phyloP scores from a whole-genome alignment of 2,888 invertebrate genomes.

The Morpho helenor region DNA sequence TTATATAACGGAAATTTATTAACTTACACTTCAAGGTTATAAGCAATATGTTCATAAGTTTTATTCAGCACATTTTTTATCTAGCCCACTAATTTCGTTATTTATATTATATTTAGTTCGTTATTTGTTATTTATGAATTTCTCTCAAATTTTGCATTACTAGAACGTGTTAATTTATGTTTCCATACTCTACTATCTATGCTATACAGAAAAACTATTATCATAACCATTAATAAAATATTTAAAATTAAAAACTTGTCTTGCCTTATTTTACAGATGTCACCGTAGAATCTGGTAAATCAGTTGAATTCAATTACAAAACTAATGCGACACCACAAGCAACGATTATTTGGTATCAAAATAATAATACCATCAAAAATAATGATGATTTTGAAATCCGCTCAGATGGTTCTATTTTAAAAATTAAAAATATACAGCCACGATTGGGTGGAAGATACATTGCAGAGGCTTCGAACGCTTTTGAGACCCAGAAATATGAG shows the following conservation, averaged over 20 bases:
- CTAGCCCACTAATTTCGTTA: too few relatives aligned
- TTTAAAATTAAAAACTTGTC: background rate
- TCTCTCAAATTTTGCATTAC: too few relatives aligned
- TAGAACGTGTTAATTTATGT: too few relatives aligned
- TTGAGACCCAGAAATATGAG: constrained; percentile 22
- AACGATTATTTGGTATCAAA: constrained; percentile 36
- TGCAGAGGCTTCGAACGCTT: constrained; percentile 37
- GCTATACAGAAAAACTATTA: too few relatives aligned
- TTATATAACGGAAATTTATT: background rate
- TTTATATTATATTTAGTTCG: too few relatives aligned
- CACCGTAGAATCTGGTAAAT: constrained; percentile 33
- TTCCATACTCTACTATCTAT: too few relatives aligned
- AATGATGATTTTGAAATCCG: constrained; percentile 30
- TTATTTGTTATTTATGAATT: too few relatives aligned
- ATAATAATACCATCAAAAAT: constrained; percentile 25
- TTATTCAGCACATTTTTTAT: too few relatives aligned
- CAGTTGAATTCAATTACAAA: constrained; percentile 34
- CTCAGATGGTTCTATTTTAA: constrained; percentile 32
- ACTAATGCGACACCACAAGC: constrained; percentile 40
- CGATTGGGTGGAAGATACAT: constrained; percentile 32
- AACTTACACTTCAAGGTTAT: too few relatives aligned
- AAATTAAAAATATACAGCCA: constrained; percentile 36
- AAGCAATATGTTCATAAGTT: too few relatives aligned
- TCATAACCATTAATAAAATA: background rate
- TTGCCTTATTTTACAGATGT: constrained; percentile 29